These are phyloP conservation scores for Teleogryllus occipitalis DNA, from an alignment of 1,140 invertebrate genomes.

Conservation along the genomic window DNA sequence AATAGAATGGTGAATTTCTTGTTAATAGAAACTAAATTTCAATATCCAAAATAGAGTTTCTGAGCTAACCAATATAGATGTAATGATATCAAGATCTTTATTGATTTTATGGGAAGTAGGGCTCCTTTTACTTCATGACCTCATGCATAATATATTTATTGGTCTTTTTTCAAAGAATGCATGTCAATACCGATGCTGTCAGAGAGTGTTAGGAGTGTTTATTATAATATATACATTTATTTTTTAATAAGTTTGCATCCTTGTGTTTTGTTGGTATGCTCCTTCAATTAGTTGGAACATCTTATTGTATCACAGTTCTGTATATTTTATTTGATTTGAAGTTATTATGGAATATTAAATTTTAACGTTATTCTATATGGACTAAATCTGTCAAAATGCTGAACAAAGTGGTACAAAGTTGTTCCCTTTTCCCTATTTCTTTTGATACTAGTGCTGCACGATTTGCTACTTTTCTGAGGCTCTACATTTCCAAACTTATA, in stretches of 20 bases:
- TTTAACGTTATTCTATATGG: no score
- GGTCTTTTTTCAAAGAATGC: not conserved
- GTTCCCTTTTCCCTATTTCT: not conserved
- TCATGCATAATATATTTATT: no score
- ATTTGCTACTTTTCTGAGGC: not conserved
- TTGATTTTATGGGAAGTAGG: no score
- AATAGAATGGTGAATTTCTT: no score
- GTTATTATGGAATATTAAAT: not conserved
- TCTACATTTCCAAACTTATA: not conserved
- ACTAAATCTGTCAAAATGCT: not conserved
- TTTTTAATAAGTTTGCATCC: slow-evolving; percentile 11
- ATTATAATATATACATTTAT: not conserved
- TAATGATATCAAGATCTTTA: no score
- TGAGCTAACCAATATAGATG: no score
- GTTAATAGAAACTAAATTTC: no score
- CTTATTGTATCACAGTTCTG: not conserved
- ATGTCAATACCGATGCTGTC: not conserved
- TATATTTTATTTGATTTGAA: not conserved
- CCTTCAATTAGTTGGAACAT: slow-evolving; percentile 8
- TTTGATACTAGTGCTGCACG: not conserved
- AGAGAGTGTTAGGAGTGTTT: not conserved
- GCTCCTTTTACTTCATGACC: no score
- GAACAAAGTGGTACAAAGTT: not conserved
- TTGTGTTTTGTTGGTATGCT: no score
- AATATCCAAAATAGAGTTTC: no score